A percentile compares a stretch with the other conserved stretches of the same genome.
Evolutionary conservation across 2,888 invertebrate species (phyloP).

Genomic region (Epinotia nisella): DNA sequence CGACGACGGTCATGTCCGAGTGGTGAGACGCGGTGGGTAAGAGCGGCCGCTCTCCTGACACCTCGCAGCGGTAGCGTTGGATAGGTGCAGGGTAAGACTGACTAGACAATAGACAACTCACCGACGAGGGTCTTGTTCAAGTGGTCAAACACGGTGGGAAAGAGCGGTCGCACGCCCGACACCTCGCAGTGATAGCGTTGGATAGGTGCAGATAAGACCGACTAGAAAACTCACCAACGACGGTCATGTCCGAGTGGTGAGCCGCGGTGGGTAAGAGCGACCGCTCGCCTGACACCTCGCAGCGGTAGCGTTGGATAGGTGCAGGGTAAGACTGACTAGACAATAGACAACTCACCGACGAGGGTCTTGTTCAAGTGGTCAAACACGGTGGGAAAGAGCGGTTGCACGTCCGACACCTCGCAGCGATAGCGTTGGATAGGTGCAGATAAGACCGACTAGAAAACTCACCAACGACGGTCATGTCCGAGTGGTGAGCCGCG

Average conservation of each 20-base stretch:
- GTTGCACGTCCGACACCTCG: slow-evolving; percentile 91
- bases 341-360: slow-evolving; percentile 85
- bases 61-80: slow-evolving; percentile 90
- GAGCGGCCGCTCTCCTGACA: slow-evolving; percentile 90
- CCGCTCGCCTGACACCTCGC: slow-evolving; percentile 91
- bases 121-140: slow-evolving; percentile 90
- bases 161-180: slow-evolving; percentile 90
- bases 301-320: slow-evolving; percentile 85
- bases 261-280: slow-evolving; percentile 91
- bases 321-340: neutral
- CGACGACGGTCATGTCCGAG: slow-evolving; percentile 90
- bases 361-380: slow-evolving; percentile 90
- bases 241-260: slow-evolving; percentile 89
- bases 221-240: slow-evolving; percentile 86
- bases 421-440: slow-evolving; percentile 86
- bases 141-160: slow-evolving; percentile 90
- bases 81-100: neutral
- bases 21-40: slow-evolving; percentile 91
- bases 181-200: slow-evolving; percentile 91
- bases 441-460: neutral
- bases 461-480: slow-evolving; percentile 89
- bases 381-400: slow-evolving; percentile 91
- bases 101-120: slow-evolving; percentile 69
- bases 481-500: slow-evolving; percentile 89
- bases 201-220: neutral